Base-by-base conservation (phyloP, 2,797 vertebrate genomes). In the Ficedula albicollis region DNA sequence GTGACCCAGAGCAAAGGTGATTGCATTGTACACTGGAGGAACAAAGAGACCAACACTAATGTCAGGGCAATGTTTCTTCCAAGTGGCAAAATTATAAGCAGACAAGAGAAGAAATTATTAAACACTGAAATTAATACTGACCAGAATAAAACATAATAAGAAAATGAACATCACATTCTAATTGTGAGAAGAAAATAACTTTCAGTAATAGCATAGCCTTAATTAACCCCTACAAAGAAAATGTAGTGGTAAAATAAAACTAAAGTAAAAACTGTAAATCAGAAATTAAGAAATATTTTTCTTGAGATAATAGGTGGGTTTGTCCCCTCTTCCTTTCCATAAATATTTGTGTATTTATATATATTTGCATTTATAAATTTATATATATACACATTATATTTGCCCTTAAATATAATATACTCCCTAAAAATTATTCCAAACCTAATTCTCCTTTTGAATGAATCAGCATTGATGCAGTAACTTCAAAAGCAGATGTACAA, bases 101-200 rank as follows among this genome's bases (percentile, higher is more conserved):
- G 41, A 38, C 14, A 62, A 26, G 15, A 92, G 15, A 13, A 93
- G 9, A 90, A 88, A 90, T 70, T 8, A 81, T 73, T 87, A 67
- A 92, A 49, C 41, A 51, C 4, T 80, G 55, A 92, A 78, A 84
- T 51, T 55, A 89, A 84, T 32, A 63, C 29, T 67, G 52, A 76
- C 41, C 41, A 43, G 32, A 94, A 92, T 85, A 94, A 67, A 85
- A 66, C 19, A 58, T 41, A 3, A 5, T 87, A 89, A 84, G 63
- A 93, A 81, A 91, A 84, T 29, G 27, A 87, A 54, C 26, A 69
- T 75, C 69, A 52, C 48, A 69, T 66, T 91, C 75, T 84, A 92
- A 94, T 91, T 85, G 91, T 14, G 69, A 85, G 84, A 68, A 84
- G 34, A 73, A 87, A 95, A 78, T 81, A 81, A 80, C 39, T 78